Evolutionary conservation across 2,113 vertebrate genomes (phyloP).

Genomic region (Crotalus helleri): DNA sequence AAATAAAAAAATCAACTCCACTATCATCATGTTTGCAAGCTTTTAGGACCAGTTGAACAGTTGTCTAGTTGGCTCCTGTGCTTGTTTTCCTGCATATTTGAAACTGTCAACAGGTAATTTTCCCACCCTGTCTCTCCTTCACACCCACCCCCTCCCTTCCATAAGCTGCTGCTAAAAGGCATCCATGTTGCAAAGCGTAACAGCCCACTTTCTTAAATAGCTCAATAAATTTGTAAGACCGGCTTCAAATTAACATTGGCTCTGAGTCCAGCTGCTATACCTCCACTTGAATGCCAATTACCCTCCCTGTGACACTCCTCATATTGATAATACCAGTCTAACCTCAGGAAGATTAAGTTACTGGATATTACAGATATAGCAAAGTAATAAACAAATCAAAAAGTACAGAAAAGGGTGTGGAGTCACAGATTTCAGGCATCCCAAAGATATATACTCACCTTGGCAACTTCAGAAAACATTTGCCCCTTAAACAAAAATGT

Average conservation of each 20-base stretch:
- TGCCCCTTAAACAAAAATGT: background rate
- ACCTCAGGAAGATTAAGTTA: slow-evolving; percentile 9
- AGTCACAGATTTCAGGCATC: background rate
- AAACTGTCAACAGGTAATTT: background rate
- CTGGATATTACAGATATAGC: background rate
- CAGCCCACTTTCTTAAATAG: background rate
- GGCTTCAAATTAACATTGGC: background rate
- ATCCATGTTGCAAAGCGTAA: background rate
- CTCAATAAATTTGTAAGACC: background rate
- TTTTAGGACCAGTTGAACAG: background rate
- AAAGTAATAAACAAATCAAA: background rate
- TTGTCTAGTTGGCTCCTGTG: background rate
- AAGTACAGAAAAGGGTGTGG: background rate
- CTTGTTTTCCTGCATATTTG: background rate
- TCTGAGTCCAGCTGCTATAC: slow-evolving; percentile 2
- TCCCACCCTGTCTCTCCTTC: background rate
- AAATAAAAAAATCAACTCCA: background rate
- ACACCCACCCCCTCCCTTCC: background rate
- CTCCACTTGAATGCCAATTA: background rate
- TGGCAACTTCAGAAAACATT: background rate
- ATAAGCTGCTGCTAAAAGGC: background rate
- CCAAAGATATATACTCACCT: background rate
- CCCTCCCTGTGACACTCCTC: background rate
- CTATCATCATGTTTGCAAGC: slow-evolving; percentile 9
- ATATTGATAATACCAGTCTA: background rate